phyloP scores from a whole-genome alignment of 2,113 vertebrate genomes.

The Coreoperca whiteheadi region DNA sequence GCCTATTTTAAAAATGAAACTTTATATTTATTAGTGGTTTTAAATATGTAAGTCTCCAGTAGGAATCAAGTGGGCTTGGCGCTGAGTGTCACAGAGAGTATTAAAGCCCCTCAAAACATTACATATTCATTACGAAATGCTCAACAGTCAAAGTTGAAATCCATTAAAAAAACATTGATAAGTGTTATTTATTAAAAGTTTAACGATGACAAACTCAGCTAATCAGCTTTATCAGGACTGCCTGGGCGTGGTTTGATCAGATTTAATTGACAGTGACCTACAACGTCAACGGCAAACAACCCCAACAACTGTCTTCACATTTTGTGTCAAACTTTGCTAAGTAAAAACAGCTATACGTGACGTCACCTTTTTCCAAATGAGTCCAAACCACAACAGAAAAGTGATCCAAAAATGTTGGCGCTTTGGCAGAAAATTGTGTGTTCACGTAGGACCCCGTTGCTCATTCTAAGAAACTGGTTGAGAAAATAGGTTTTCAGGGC shows the following conservation, averaged over 20 bases:
- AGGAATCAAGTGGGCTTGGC: background rate
- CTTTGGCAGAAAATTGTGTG: background rate
- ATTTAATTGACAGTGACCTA: background rate
- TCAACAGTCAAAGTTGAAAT: background rate
- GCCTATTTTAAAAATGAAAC: background rate
- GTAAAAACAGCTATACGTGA: background rate
- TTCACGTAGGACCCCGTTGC: background rate
- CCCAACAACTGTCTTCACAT: background rate
- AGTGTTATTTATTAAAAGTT: background rate
- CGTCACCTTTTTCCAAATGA: background rate
- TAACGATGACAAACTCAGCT: background rate
- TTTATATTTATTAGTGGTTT: background rate
- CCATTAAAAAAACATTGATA: background rate
- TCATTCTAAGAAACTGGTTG: background rate
- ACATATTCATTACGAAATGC: background rate
- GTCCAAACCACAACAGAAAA: background rate
- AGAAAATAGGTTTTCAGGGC: background rate
- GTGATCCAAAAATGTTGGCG: background rate
- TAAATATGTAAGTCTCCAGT: background rate
- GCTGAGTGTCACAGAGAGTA: background rate
- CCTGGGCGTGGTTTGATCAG: background rate
- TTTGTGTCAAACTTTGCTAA: background rate
- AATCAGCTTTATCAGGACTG: background rate
- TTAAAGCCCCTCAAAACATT: background rate
- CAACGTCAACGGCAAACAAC: too few relatives aligned